phyloP scores from a whole-genome alignment of 2,113 vertebrate genomes.

The Python bivittatus region DNA sequence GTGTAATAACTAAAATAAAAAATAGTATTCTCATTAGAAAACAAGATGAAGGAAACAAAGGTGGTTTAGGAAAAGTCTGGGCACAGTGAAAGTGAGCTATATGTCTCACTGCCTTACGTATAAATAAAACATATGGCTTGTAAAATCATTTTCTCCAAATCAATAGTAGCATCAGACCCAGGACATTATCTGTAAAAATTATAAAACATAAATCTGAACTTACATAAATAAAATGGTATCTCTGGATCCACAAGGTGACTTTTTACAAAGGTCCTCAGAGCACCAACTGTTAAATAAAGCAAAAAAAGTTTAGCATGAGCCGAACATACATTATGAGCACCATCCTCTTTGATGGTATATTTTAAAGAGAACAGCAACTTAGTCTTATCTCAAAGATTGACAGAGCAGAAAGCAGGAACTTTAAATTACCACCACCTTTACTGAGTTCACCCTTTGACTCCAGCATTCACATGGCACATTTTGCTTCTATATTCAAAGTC shows the following conservation, averaged over 20 bases:
- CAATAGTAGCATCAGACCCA: not conserved
- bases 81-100: not conserved
- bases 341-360: not conserved
- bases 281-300: conserved; percentile 76
- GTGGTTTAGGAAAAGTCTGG: conserved; percentile 13
- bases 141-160: not conserved
- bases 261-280: conserved; percentile 83
- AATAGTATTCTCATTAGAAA: conserved; percentile 48
- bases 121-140: not conserved
- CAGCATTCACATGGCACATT: not conserved
- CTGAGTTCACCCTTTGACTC: not conserved
- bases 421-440: not conserved
- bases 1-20: conserved; percentile 75
- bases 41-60: conserved; percentile 40
- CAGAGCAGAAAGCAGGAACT: not conserved
- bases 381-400: not conserved
- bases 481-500: not conserved
- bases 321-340: not conserved
- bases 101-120: not conserved
- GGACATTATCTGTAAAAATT: not conserved
- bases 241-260: conserved; percentile 81
- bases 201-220: conserved; percentile 66
- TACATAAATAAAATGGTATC: conserved; percentile 88
- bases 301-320: not conserved
- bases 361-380: not conserved